These are phyloP conservation scores for Calliopsis andreniformis DNA, from an alignment of 1,140 invertebrate species.

Conservation along the genomic window DNA sequence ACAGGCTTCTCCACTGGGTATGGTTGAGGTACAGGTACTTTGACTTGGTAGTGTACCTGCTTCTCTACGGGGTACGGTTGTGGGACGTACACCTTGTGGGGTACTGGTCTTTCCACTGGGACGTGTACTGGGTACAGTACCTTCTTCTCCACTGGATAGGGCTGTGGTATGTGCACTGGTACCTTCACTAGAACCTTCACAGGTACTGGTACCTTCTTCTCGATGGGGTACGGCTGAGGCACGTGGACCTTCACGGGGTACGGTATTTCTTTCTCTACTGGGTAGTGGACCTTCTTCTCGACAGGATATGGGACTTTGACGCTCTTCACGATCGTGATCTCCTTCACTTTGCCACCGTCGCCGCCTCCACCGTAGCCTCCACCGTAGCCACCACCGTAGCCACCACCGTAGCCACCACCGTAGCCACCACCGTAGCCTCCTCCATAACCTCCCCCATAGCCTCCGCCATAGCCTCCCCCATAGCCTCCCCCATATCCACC, in stretches of 20 bases:
- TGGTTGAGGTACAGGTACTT: conserved; percentile 74
- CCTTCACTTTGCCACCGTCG: conserved; percentile 76
- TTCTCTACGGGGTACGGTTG: conserved; percentile 81
- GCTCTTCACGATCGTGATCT: conserved; percentile 84
- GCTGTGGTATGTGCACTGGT: conserved; percentile 85
- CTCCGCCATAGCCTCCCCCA: conserved; percentile 29
- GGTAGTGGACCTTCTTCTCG: conserved; percentile 85
- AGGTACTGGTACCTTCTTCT: conserved; percentile 85
- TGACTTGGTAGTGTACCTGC: conserved; percentile 74
- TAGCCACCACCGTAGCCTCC: conserved; percentile 58
- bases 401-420: conserved; percentile 47
- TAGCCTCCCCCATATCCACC: conserved; percentile 46
- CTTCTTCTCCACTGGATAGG: conserved; percentile 87
- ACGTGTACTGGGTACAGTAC: conserved; percentile 87
- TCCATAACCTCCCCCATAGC: background rate
- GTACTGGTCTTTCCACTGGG: conserved; percentile 85
- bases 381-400: background rate
- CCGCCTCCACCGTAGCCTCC: conserved; percentile 18
- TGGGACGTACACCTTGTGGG: conserved; percentile 85
- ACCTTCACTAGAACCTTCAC: conserved; percentile 87
- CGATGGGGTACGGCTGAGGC: conserved; percentile 85
- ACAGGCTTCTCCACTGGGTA: conserved; percentile 77
- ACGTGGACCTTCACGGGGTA: conserved; percentile 85
- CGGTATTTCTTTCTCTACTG: conserved; percentile 84
- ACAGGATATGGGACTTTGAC: conserved; percentile 83